These are phyloP conservation scores for Frieseomelitta varia DNA, from an alignment of 1,140 invertebrate genomes.

Conservation along the genomic window DNA sequence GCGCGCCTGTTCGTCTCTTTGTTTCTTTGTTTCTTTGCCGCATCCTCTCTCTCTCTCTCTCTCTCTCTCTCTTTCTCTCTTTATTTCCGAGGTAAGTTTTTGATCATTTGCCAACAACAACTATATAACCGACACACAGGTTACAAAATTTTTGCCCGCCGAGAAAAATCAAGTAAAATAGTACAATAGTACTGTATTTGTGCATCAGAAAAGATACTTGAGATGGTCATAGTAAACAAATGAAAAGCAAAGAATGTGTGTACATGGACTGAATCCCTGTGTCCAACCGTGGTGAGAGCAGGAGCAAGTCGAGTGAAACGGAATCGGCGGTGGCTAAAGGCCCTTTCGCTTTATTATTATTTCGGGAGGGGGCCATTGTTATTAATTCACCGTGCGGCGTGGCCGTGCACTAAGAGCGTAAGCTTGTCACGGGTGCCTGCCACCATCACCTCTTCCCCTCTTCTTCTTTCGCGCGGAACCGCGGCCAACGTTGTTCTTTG, in stretches of 20 bases:
- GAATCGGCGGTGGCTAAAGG: slow-evolving; percentile 2
- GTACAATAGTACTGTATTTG: too few species aligned
- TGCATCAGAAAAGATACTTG: too few species aligned
- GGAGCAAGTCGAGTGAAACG: slow-evolving; percentile 7
- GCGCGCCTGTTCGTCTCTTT: too few species aligned
- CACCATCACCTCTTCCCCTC: slow-evolving; percentile 48
- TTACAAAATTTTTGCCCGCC: too few species aligned
- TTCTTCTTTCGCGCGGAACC: slow-evolving; percentile 57
- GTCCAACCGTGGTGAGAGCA: background rate
- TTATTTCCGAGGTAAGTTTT: too few species aligned
- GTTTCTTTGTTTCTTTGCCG: background rate
- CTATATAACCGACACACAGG: too few species aligned
- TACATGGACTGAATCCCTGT: too few species aligned
- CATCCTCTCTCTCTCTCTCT: background rate
- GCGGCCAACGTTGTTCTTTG: slow-evolving; percentile 75
- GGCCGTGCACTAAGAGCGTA: slow-evolving; percentile 73
- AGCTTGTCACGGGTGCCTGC: slow-evolving; percentile 70
- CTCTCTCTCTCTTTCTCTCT: background rate
- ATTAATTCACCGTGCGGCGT: slow-evolving; percentile 71
- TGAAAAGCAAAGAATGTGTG: background rate
- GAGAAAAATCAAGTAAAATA: too few species aligned
- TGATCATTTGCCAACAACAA: too few species aligned
- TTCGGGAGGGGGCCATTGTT: slow-evolving; percentile 64
- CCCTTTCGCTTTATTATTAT: slow-evolving; percentile 58
- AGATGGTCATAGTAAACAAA: too few species aligned